Percentiles rank a stretch among this genome's conserved stretches.
These are phyloP conservation scores for Hucho hucho DNA, from an alignment of 2,113 vertebrate species.

Conservation along the genomic window DNA sequence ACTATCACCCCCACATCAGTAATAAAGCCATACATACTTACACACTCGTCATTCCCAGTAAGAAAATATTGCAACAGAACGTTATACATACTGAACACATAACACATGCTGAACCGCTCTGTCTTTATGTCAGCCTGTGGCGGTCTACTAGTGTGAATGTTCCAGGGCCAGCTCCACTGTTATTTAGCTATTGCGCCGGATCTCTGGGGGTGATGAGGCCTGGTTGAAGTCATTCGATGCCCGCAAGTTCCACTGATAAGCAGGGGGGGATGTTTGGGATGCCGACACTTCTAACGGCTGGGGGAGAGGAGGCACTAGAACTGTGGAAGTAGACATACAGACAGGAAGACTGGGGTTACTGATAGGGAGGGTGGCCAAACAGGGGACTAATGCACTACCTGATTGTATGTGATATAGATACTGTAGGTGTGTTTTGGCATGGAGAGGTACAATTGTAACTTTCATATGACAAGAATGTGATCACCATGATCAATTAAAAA, in stretches of 20 bases:
- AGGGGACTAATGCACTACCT: not conserved
- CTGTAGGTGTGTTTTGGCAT: too few species aligned
- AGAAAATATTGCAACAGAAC: too few species aligned
- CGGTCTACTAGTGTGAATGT: not conserved
- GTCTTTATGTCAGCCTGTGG: too few species aligned
- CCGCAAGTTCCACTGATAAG: not conserved
- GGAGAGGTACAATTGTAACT: not conserved
- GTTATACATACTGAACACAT: too few species aligned
- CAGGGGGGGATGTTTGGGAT: not conserved
- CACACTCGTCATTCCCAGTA: not conserved
- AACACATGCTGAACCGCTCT: too few species aligned
- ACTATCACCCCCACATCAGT: not conserved
- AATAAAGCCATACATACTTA: not conserved
- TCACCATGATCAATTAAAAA: not conserved
- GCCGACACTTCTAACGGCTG: slow-evolving; percentile 1
- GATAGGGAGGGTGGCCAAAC: not conserved
- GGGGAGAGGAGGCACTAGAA: not conserved
- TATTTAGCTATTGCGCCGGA: not conserved
- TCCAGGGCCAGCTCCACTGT: not conserved
- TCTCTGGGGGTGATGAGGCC: not conserved
- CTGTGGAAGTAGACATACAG: not conserved
- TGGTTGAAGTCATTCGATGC: not conserved
- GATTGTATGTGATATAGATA: not conserved
- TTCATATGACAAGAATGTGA: not conserved
- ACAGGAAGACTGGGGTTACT: not conserved